Percentiles rank a stretch among this genome's conserved stretches.
These are phyloP conservation scores for Aproaerema taeniolella DNA, from an alignment of 2,888 invertebrate genomes.

Conservation along the genomic window DNA sequence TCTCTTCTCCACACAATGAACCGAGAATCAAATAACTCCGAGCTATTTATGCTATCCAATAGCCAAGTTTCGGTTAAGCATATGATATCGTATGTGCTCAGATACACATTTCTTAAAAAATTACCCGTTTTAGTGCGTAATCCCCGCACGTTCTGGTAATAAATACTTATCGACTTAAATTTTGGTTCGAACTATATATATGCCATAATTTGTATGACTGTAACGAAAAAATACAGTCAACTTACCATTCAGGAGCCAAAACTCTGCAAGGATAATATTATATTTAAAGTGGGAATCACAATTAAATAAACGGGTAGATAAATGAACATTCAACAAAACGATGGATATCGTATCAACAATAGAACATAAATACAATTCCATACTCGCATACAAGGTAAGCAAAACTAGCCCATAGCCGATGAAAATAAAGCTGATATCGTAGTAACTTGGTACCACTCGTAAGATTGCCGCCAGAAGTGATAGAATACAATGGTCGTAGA, in stretches of 20 bases:
- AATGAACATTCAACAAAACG: not conserved
- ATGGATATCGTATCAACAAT: too few relatives aligned
- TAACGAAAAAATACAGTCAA: not conserved
- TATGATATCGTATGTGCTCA: slow-evolving; percentile 3
- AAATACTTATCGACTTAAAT: not conserved
- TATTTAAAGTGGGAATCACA: not conserved
- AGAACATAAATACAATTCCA: too few relatives aligned
- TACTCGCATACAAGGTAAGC: too few relatives aligned
- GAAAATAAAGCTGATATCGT: not conserved
- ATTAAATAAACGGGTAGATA: not conserved
- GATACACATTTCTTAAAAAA: slow-evolving; percentile 4
- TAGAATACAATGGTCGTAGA: not conserved
- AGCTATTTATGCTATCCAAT: not conserved
- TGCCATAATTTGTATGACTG: not conserved
- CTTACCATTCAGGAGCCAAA: not conserved
- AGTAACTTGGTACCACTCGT: too few relatives aligned
- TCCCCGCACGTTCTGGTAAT: not conserved
- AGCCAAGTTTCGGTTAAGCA: slow-evolving; percentile 4
- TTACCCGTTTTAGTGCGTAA: slow-evolving; percentile 5
- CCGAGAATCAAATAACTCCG: not conserved
- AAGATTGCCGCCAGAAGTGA: not conserved
- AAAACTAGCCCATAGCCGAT: too few relatives aligned
- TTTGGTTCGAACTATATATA: too few relatives aligned
- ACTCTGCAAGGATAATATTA: not conserved
- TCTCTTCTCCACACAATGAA: not conserved